Evolutionary conservation across 2,888 invertebrate species (phyloP).

Genomic region (Iphiclides podalirius): DNA sequence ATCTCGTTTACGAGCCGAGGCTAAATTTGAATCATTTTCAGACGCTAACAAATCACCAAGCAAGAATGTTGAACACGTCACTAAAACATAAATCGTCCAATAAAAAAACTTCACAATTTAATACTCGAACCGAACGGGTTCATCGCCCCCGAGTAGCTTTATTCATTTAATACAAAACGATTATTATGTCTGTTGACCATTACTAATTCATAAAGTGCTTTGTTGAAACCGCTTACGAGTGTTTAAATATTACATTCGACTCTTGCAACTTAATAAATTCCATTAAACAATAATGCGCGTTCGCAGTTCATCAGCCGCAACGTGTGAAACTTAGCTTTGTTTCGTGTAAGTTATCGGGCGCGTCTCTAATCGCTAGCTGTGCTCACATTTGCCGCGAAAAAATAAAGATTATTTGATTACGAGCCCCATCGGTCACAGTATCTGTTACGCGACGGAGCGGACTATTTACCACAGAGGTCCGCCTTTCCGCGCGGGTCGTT

Average conservation of each 20-base stretch:
- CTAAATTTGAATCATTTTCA: not conserved
- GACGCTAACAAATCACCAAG: not conserved
- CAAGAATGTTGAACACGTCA: not conserved
- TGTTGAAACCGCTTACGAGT: not conserved
- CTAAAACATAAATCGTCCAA: not conserved
- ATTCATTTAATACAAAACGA: conserved; percentile 1
- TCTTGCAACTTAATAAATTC: not conserved
- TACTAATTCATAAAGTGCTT: conserved; percentile 3
- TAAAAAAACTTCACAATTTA: not conserved
- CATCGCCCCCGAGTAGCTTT: not conserved
- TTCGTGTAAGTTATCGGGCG: not conserved
- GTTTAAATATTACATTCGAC: conserved; percentile 5
- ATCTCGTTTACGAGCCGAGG: not conserved
- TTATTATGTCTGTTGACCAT: conserved; percentile 3
- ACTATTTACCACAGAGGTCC: conserved; percentile 28
- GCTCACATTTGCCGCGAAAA: no score
- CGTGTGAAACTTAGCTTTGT: not conserved
- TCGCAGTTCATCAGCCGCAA: not conserved
- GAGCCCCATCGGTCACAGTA: not conserved
- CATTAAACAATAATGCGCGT: not conserved
- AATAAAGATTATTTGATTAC: not conserved
- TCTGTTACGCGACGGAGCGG: no score
- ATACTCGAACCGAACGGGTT: not conserved
- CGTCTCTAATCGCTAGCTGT: conserved; percentile 11
- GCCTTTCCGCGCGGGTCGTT: conserved; percentile 57